Percentiles rank a stretch among this genome's conserved stretches.
These are phyloP conservation scores for Pelobates cultripes DNA, from an alignment of 2,797 vertebrate species.

Conservation along the genomic window DNA sequence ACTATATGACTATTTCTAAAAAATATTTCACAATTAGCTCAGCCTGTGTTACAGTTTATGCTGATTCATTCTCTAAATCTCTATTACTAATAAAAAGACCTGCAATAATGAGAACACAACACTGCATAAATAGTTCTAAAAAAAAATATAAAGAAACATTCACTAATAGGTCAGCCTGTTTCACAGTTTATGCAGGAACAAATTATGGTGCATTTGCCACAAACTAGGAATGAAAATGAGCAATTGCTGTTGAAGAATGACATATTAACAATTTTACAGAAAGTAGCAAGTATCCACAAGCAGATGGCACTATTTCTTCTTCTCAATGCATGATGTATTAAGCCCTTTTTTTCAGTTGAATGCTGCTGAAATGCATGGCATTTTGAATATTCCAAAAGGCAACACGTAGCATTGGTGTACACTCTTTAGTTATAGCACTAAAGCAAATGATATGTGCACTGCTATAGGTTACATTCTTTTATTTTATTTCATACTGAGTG, in stretches of 20 bases:
- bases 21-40: too few species aligned
- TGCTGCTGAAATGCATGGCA: not conserved
- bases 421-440: not conserved
- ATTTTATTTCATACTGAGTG: not conserved
- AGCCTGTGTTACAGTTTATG: not conserved
- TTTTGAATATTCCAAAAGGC: not conserved
- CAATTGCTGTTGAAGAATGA: not conserved
- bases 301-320: slow-evolving; percentile 45
- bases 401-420: not conserved
- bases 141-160: not conserved
- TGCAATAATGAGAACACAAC: too few species aligned
- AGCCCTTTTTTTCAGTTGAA: not conserved
- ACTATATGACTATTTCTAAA: too few species aligned
- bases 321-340: not conserved
- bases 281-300: slow-evolving; percentile 19
- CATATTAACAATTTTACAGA: slow-evolving; percentile 1
- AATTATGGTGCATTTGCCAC: slow-evolving; percentile 4
- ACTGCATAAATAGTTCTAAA: too few species aligned
- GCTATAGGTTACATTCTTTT: not conserved
- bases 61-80: not conserved
- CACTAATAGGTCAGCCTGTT: not conserved
- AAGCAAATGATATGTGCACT: not conserved
- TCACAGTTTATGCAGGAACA: not conserved
- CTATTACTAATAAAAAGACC: too few species aligned
- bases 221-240: not conserved